Evolutionary conservation across 2,797 vertebrate genomes (phyloP), one percentile per base, ranked within the genome.

Genomic region (Pygocentrus nattereri): DNA sequence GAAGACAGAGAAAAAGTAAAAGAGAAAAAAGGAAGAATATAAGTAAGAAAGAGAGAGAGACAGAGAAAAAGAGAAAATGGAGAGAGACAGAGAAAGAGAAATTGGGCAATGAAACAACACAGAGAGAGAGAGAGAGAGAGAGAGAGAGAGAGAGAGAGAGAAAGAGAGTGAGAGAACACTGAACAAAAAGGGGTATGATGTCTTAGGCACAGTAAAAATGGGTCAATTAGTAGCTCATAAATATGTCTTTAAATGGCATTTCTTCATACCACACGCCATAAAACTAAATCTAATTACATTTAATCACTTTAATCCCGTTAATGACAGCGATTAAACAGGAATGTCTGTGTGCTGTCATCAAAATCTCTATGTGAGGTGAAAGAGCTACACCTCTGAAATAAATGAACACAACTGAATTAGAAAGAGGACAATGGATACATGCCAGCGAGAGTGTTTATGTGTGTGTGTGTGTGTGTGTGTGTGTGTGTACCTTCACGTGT

Each of bases 401-500:
- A 41, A 34, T 49, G 34, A 75, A 76, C 2, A 21, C 6, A 30
- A 52, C 49, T 76, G 15, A 18, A 69, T 27, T 2, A 23, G 25
- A 25, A 41, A 31, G 11, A 30, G 44, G 34, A 23, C 54, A 27
- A 23, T 27, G 10, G 16, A 15, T 3, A 19, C 19, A n/a, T 70
- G 13, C 50, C 16, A 27, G 58, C 27, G 30, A 27, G 18, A n/a
- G n/a, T 78, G 77, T 85, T 27, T 44, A 71, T 62, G 65, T 54
- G 34, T 50, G 61, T 76, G 74, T 72, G 73, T 75, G 30, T 76
- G 59, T 80, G 72, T 65, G 47, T 49, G 59, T 81, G 49, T 54
- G 49, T 54, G 64, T 27, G 21, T 74, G 0, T 93, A 98, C 97
- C 96, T 96, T 97, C 81, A 98, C 92, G 89, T 98, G 97, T 68